Conservation (phyloP, 2,888 invertebrate species). For the Homarus gammarus region DNA sequence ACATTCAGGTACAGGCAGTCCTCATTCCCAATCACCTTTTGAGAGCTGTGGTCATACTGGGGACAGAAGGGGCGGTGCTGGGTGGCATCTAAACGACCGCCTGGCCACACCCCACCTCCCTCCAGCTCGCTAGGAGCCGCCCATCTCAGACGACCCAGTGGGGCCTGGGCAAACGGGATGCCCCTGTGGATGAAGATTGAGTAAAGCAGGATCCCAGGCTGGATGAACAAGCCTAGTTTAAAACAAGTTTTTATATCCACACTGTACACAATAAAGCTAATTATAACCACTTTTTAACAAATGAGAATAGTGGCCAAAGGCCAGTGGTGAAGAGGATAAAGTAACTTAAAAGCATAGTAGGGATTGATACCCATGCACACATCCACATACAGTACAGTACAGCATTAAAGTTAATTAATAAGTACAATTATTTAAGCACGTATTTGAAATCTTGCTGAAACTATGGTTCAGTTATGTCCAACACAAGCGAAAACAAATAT, state of each 20-base stretch:
- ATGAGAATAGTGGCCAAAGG: background rate
- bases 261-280: too few species aligned
- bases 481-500: too few species aligned
- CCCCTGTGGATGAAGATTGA: conserved; percentile 9
- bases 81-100: conserved; percentile 35
- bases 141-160: conserved; percentile 40
- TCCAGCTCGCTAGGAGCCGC: background rate
- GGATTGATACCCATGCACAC: conserved; percentile 22
- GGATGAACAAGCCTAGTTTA: too few species aligned
- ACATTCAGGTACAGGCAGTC: conserved; percentile 76
- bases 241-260: background rate
- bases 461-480: too few species aligned
- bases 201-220: background rate
- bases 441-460: too few species aligned
- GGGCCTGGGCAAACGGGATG: conserved; percentile 47
- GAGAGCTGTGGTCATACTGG: conserved; percentile 65
- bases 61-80: conserved; percentile 60
- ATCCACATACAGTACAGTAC: conserved; percentile 20
- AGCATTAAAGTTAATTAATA: too few species aligned
- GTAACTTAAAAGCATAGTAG: conserved; percentile 1
- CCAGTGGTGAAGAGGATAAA: background rate
- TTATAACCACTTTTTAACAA: background rate
- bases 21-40: conserved; percentile 71
- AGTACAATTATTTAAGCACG: too few species aligned
- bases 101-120: background rate